A percentile compares a stretch with the other conserved stretches of the same genome.
Evolutionary conservation across 1,140 invertebrate genomes (phyloP).

Genomic region (Drosophila murphyi): DNA sequence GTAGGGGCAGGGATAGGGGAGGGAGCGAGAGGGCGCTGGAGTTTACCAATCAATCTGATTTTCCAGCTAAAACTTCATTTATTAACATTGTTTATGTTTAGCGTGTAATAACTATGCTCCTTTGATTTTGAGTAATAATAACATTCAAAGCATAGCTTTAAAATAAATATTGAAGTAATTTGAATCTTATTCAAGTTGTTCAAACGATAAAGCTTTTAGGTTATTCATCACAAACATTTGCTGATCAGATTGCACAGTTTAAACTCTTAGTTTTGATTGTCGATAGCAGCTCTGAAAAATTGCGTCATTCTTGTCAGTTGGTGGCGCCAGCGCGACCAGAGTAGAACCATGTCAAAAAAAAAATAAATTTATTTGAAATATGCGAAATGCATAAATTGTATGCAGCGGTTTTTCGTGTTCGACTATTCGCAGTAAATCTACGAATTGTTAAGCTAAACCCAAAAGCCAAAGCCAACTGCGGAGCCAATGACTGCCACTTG

Average conservation of each 20-base stretch:
- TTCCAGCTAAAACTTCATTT: slow-evolving; percentile 12
- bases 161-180: too few relatives aligned
- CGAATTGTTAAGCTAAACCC: slow-evolving; percentile 70
- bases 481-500: slow-evolving; percentile 77
- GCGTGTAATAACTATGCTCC: slow-evolving; percentile 3
- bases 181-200: too few relatives aligned
- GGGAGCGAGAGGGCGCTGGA: background rate
- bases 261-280: slow-evolving; percentile 23
- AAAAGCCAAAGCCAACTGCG: slow-evolving; percentile 60
- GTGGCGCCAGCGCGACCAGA: slow-evolving; percentile 56
- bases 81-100: slow-evolving; percentile 6
- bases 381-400: slow-evolving; percentile 69
- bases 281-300: slow-evolving; percentile 35
- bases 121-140: background rate
- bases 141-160: too few relatives aligned
- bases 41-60: slow-evolving; percentile 21
- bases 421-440: slow-evolving; percentile 63
- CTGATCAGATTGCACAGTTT: background rate
- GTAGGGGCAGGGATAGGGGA: background rate
- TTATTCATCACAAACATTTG: background rate
- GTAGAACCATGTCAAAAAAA: background rate
- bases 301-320: slow-evolving; percentile 52
- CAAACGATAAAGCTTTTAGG: too few relatives aligned
- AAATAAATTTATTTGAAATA: slow-evolving; percentile 48
- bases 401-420: slow-evolving; percentile 47